Conservation (phyloP, 2,888 invertebrate species). For the Macaria notata region DNA sequence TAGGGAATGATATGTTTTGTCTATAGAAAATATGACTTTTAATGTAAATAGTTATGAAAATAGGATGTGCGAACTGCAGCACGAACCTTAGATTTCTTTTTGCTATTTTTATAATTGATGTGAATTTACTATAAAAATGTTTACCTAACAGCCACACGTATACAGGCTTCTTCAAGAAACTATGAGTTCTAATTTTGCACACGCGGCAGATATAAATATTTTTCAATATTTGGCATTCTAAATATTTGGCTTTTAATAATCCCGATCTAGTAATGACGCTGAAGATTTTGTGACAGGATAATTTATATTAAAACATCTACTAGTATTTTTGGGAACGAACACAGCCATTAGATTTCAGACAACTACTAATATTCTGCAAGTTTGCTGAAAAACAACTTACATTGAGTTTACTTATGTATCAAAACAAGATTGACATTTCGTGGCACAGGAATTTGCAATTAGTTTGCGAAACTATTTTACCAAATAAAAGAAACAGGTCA, state of each 20-base stretch:
- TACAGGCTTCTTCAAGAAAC: no score
- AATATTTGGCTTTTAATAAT: slow-evolving; percentile 56
- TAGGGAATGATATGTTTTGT: slow-evolving; percentile 32
- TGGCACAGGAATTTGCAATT: no score
- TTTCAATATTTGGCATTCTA: slow-evolving; percentile 62
- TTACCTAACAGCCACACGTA: no score
- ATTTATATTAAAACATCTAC: not conserved
- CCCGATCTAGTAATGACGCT: slow-evolving; percentile 13
- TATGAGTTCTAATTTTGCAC: no score
- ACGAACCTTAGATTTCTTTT: slow-evolving; percentile 10
- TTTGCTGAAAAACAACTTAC: no score
- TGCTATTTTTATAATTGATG: not conserved
- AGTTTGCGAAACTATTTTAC: no score
- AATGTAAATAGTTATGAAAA: slow-evolving; percentile 31
- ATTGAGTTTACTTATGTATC: no score
- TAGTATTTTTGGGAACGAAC: slow-evolving; percentile 6
- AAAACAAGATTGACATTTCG: no score
- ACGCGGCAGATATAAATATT: slow-evolving; percentile 1
- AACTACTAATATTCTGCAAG: not conserved
- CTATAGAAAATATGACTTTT: slow-evolving; percentile 15
- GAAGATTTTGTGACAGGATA: slow-evolving; percentile 2
- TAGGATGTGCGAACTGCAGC: slow-evolving; percentile 18
- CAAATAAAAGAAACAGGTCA: no score
- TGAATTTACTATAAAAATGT: not conserved
- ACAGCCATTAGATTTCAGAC: slow-evolving; percentile 16